Evolutionary conservation across 2,113 vertebrate genomes (phyloP).

Genomic region (Rutilus rutilus): DNA sequence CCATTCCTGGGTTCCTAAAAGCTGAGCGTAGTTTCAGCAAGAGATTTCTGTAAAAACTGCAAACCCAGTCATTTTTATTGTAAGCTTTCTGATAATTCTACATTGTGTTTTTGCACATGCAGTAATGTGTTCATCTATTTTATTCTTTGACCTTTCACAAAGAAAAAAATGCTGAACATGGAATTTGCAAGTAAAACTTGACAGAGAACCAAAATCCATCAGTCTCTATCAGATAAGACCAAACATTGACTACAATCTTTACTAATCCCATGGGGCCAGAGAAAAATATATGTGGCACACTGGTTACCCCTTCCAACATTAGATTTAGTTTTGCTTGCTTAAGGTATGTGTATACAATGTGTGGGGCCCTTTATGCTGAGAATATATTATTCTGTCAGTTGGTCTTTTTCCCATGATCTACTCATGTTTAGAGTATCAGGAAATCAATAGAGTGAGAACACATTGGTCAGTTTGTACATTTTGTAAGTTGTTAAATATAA

Average conservation of each 20-base stretch:
- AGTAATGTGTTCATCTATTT: conserved; percentile 9
- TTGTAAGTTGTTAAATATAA: not conserved
- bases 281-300: conserved; percentile 39
- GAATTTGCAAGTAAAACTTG: conserved; percentile 25
- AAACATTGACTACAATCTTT: conserved; percentile 12
- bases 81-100: conserved; percentile 8
- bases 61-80: conserved; percentile 15
- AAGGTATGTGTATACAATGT: conserved; percentile 49
- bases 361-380: conserved; percentile 14
- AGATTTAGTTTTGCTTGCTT: conserved; percentile 40
- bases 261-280: conserved; percentile 5
- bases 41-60: not conserved
- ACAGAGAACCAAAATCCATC: conserved; percentile 37
- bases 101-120: not conserved
- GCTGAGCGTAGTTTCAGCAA: not conserved
- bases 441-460: conserved; percentile 34
- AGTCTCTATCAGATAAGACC: conserved; percentile 45
- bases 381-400: conserved; percentile 41
- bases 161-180: conserved; percentile 20
- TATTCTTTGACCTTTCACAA: conserved; percentile 4
- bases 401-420: conserved; percentile 10
- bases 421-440: conserved; percentile 40
- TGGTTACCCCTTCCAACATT: conserved; percentile 38
- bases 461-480: not conserved
- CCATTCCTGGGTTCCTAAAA: not conserved